phyloP scores from a whole-genome alignment of 2,797 vertebrate genomes.

The Argentina silus region DNA sequence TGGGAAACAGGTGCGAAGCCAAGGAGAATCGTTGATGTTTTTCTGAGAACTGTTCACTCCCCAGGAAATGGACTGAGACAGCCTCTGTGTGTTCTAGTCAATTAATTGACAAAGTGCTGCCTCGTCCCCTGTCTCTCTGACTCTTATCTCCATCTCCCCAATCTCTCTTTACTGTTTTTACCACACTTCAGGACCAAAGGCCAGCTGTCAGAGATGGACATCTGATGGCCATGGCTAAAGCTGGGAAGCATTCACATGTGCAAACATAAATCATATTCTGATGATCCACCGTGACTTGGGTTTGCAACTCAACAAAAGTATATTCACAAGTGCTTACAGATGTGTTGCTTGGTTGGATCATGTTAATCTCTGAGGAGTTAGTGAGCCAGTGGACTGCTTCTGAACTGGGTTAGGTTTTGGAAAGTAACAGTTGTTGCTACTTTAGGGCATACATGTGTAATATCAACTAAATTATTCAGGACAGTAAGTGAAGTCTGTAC shows the following conservation, averaged over 20 bases:
- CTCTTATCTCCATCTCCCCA: not conserved
- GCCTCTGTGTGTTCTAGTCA: not conserved
- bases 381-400: not conserved
- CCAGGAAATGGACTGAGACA: not conserved
- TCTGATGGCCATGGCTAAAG: slow-evolving; percentile 1
- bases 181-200: not conserved
- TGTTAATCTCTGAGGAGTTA: not conserved
- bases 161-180: not conserved
- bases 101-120: not conserved
- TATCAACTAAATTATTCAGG: not conserved
- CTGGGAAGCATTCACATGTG: not conserved
- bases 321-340: slow-evolving; percentile 14
- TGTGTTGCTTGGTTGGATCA: slow-evolving; percentile 5
- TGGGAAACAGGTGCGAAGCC: not conserved
- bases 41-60: not conserved
- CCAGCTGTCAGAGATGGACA: not conserved
- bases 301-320: not conserved
- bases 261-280: slow-evolving; percentile 7
- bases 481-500: not conserved
- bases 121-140: not conserved
- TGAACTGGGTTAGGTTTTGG: not conserved
- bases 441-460: not conserved
- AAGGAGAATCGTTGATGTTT: not conserved
- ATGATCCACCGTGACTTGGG: not conserved
- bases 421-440: not conserved